Base-by-base conservation (phyloP, 1,140 invertebrate species). In the Macrostomum lignano region DNA sequence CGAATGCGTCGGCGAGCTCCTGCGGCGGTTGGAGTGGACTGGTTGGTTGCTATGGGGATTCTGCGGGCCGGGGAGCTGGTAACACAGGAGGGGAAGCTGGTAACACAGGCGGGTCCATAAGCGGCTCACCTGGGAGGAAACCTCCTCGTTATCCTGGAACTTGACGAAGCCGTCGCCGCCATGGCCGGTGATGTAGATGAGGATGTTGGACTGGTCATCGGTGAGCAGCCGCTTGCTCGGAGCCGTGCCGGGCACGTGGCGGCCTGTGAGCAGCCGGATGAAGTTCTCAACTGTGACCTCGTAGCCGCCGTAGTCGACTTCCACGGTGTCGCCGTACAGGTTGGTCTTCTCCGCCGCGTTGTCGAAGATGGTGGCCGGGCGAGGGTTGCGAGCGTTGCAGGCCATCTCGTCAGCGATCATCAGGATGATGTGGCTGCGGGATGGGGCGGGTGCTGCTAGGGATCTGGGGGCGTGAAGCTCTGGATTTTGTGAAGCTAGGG, bases 391-490 rank as follows among this genome's bases (percentile, higher is more conserved):
- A 0, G 86, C 69, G 64, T 98, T 96, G 48, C 91, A 98, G 0
- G 91, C 84, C 81, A 96, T 94, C 47, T 98, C 88, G 61, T 98
- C 91, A 15, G 88, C 86, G 29, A 98, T 70, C 86, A 94, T 94
- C 22, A 96, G 52, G 44, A 94, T 93, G 30, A 96, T 96, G 35
- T 67, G 64, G 42, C 63, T 64, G n/a, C n/a, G n/a, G n/a, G n/a
- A n/a, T n/a, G n/a, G n/a, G n/a, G n/a, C n/a, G n/a, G n/a, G n/a
- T n/a, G n/a, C n/a, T n/a, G n/a, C n/a, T n/a, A n/a, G n/a, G n/a
- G n/a, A n/a, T n/a, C n/a, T n/a, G n/a, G n/a, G n/a, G n/a, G n/a
- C n/a, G n/a, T n/a, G n/a, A n/a, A n/a, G n/a, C n/a, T n/a, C n/a
- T n/a, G n/a, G n/a, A n/a, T n/a, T n/a, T n/a, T n/a, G n/a, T n/a